Conservation (phyloP, 2,888 invertebrate genomes). For the Sesamia inferens region DNA sequence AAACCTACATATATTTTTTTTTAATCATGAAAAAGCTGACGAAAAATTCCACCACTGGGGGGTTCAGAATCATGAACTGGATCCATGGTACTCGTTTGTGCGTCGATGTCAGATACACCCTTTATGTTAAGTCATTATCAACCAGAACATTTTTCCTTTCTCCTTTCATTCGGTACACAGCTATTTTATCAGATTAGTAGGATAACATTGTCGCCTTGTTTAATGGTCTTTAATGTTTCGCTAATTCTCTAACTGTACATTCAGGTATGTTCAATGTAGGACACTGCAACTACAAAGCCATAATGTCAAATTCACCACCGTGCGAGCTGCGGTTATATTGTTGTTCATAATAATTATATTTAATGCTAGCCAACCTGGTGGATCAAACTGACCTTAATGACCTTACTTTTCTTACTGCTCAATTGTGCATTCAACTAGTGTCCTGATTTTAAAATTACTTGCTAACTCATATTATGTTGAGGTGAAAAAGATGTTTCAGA, state of each 20-base stretch:
- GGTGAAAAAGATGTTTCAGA: background rate
- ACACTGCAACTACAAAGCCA: slow-evolving; percentile 15
- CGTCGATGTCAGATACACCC: no score
- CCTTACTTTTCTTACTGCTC: slow-evolving; percentile 36
- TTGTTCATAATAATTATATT: slow-evolving; percentile 41
- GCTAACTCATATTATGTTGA: background rate
- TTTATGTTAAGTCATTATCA: no score
- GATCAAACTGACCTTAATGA: slow-evolving; percentile 34
- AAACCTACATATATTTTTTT: no score
- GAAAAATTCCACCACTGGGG: no score
- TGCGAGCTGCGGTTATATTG: slow-evolving; percentile 36
- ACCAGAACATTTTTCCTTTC: no score
- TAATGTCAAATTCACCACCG: slow-evolving; percentile 18
- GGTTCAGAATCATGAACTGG: no score
- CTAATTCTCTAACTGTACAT: background rate
- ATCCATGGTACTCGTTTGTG: no score
- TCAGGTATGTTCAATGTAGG: background rate
- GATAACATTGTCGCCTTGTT: no score
- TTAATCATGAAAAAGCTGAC: no score
- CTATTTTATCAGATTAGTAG: no score
- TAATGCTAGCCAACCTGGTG: slow-evolving; percentile 31
- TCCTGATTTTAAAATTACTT: background rate
- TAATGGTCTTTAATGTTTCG: background rate
- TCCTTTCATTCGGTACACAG: no score
- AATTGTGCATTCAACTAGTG: slow-evolving; percentile 21